These are phyloP conservation scores for Diarsia dahlii DNA, from an alignment of 2,888 invertebrate genomes.

Conservation along the genomic window DNA sequence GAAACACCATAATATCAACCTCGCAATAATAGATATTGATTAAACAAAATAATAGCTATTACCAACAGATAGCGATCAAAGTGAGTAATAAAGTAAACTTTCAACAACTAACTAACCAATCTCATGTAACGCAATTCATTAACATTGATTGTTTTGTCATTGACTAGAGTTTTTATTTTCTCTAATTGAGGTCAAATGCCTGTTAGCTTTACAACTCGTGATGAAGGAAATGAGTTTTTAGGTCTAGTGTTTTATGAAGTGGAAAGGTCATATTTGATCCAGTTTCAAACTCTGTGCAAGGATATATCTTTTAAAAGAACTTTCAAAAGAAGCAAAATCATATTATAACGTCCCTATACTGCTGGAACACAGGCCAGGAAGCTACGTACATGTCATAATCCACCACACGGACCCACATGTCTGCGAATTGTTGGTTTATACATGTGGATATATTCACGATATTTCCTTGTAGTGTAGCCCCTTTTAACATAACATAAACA, in stretches of 20 bases:
- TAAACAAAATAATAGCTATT: constrained; percentile 50
- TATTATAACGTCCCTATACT: neutral
- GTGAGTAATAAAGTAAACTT: constrained; percentile 51
- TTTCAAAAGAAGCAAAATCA: neutral
- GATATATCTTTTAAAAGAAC: neutral
- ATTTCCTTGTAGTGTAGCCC: neutral
- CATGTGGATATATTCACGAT: neutral
- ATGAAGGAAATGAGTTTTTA: constrained; percentile 77
- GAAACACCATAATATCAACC: constrained; percentile 28
- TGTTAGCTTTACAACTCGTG: constrained; percentile 79
- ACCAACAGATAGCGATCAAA: constrained; percentile 43
- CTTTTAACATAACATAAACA: neutral
- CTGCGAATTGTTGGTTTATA: neutral
- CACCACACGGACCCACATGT: neutral
- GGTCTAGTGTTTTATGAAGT: constrained; percentile 69
- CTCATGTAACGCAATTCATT: constrained; percentile 80
- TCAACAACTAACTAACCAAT: constrained; percentile 69
- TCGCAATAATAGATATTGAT: constrained; percentile 30
- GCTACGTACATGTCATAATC: neutral
- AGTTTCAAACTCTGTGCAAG: constrained; percentile 14
- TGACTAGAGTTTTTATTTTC: constrained; percentile 83
- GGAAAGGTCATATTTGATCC: constrained; percentile 56
- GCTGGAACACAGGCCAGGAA: neutral
- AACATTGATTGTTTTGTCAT: constrained; percentile 86
- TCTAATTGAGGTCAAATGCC: constrained; percentile 86